phyloP scores from a whole-genome alignment of 2,113 vertebrate species.

The Alosa alosa region DNA sequence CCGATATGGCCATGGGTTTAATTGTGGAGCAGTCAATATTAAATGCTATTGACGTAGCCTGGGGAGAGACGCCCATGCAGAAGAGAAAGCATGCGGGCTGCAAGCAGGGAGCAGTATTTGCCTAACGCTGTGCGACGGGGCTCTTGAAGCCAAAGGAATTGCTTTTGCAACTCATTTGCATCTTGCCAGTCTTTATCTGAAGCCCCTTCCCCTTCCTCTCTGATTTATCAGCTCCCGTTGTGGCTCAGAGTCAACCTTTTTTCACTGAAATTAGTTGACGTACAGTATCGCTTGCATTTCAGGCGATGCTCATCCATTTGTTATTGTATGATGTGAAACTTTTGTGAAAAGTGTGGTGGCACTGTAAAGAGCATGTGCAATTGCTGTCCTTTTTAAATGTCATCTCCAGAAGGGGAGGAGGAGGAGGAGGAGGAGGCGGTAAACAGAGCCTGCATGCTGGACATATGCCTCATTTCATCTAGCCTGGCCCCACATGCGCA shows the following conservation, averaged over 20 bases:
- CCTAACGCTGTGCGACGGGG: background rate
- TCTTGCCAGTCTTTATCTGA: background rate
- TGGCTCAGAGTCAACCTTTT: background rate
- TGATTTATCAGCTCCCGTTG: background rate
- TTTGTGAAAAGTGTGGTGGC: background rate
- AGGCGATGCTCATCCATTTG: background rate
- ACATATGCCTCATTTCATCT: background rate
- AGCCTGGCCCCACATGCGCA: background rate
- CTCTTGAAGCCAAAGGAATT: background rate
- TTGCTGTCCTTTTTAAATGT: background rate
- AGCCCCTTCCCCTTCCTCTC: background rate
- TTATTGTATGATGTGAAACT: background rate
- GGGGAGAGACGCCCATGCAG: background rate
- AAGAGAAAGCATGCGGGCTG: background rate
- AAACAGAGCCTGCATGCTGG: background rate
- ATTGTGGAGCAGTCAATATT: constrained; percentile 8
- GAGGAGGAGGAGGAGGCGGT: background rate
- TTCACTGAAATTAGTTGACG: background rate
- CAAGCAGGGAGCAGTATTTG: background rate
- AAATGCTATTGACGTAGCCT: background rate
- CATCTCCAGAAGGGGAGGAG: background rate
- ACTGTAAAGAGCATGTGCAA: background rate
- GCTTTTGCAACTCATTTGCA: background rate
- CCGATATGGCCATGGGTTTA: constrained; percentile 8
- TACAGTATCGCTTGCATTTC: background rate